A percentile compares a stretch with the other conserved stretches of the same genome.
These are phyloP conservation scores for Bubo blakistoni DNA, from an alignment of 2,113 vertebrate species.

Conservation along the genomic window DNA sequence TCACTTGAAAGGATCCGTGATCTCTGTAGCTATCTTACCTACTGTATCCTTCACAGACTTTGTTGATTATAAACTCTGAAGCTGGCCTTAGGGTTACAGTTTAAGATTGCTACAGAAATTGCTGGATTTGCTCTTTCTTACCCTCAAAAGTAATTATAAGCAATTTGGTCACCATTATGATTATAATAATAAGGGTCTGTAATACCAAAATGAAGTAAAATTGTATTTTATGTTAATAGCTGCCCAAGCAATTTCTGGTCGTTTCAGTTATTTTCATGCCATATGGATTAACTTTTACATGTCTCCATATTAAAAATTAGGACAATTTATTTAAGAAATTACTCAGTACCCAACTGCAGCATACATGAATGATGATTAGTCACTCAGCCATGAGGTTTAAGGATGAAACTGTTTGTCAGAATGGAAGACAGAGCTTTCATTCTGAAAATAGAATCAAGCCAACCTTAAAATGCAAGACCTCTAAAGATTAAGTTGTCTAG, in stretches of 20 bases:
- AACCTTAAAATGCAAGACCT: not conserved
- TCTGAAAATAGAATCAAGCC: conserved; percentile 1
- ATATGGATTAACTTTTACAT: not conserved
- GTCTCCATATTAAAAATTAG: not conserved
- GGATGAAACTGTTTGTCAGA: not conserved
- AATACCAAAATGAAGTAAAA: not conserved
- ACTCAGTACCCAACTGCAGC: not conserved
- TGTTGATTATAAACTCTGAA: not conserved
- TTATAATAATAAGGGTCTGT: not conserved
- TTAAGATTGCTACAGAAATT: not conserved
- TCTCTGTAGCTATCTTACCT: not conserved
- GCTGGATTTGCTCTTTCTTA: not conserved
- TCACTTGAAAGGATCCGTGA: not conserved
- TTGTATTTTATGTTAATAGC: not conserved
- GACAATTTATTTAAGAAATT: not conserved
- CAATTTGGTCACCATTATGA: not conserved
- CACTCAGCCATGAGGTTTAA: not conserved
- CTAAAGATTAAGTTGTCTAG: not conserved
- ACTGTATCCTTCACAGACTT: not conserved
- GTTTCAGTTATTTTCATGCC: not conserved
- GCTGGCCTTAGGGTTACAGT: not conserved
- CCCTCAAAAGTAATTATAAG: not conserved
- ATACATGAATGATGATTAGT: not conserved
- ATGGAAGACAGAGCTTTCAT: not conserved
- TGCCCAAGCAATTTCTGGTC: not conserved